Base-by-base conservation (phyloP, 53 echinoderm and acorn worm species). In the Luidia sarsii region DNA sequence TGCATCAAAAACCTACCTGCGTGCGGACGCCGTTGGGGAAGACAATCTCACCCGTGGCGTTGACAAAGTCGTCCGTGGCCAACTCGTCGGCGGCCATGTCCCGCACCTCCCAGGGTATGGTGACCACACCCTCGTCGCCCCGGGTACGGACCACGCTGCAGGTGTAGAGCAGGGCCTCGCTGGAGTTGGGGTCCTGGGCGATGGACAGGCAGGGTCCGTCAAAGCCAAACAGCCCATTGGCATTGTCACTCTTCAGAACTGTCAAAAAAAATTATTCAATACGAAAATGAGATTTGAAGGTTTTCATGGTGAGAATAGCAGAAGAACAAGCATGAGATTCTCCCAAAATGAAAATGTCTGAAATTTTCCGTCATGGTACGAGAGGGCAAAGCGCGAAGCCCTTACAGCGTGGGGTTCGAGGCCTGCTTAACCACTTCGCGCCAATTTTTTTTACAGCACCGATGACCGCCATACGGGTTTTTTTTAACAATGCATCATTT, bases 191-290 rank as follows among this genome's bases (percentile, higher is more conserved):
- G 61, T 71, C 23, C 16, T 45, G 55, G 33, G 22, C 29, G 11
- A 60, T 62, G 0, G 57, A 61, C 2, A 14, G 15, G 80, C 99
- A 97, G 0, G 67, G 81, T 4, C 99, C 91, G 52, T 87, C 87
- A 63, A 97, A 94, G 2, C 94, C 91, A 71, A 94, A 94, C 49
- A 97, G 86, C 15, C 99, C 99, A 64, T 97, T 97, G 56, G 99
- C 99, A 66, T 97, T 97, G 70, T 97, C 99, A 85, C 94, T 97
- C 73, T 94, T 99, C 85, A 99, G 60, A 31, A 99, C 99, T 97
- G 79, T 39, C 59, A 57, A 7, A 54, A 29, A 49, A 43, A 16
- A 22, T 19, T 18, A 81, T 0, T 24, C 39, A 28, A 50, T 80
- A 0, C 6, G 32, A n/a, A 45, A 15, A 43, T 1, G n/a, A n/a